Base-by-base conservation (phyloP, 2,888 invertebrate genomes). In the Leptothorax acervorum region DNA sequence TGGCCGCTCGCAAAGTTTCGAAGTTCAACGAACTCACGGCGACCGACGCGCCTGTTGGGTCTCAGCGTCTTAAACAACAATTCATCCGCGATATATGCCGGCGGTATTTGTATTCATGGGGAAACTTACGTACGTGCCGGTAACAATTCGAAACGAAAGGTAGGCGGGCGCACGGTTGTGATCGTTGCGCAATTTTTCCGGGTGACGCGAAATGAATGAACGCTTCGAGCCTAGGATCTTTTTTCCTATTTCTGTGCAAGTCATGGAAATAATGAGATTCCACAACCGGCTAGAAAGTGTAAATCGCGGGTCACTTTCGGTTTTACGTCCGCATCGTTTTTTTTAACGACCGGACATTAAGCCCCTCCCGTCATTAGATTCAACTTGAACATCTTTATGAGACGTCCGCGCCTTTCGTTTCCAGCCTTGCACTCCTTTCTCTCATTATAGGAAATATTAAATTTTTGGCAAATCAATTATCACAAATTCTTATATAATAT, bases 91-190 rank as follows among this genome's bases (percentile, higher is more conserved):
- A 35, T 78, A 35, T 78, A 55, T 42, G 51, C 60, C 9, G 55
- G 83, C 23, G 55, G 83, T 70, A 87, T 83, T 83, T 51, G 78
- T 78, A 84, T 84, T 86, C 85, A 31, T n/a, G 74, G 68, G 83
- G 76, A 70, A 73, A 63, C 83, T 73, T 55, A 23, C 81, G 35
- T 75, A 82, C 82, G 82, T 79, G 83, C 60, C 45, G 60, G 60
- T 74, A 81, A 82, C 85, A 81, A 86, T 84, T 87, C 86, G 84
- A 87, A 89, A 87, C 65, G 89, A 89, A 89, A 89, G 86, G 89
- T 71, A 81, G 70, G 62, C 55, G 66, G 70, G 70, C 65, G 70
- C 68, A 63, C 63, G 35, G 57, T 57, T 23, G 39, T 42, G 68
- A 35, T 35, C 28, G 79, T 89, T 87, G 78, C 81, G 84, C 82